Percentiles rank a stretch among this genome's conserved stretches.
Conservation (phyloP, 2,797 vertebrate genomes). For the Argya squamiceps region DNA sequence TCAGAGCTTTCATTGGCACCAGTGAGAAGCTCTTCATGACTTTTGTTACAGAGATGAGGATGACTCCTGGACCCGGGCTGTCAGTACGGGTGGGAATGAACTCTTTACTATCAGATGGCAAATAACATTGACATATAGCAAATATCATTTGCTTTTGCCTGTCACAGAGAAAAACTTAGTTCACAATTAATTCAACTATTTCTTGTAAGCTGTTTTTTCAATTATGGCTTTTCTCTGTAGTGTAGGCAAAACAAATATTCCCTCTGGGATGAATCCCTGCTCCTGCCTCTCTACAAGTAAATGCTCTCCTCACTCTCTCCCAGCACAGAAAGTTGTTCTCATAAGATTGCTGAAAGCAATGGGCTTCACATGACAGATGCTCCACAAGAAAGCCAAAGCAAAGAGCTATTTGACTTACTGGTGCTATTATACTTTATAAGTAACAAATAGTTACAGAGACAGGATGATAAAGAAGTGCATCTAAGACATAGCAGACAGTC, state of each 20-base stretch:
- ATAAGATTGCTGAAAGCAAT: background rate
- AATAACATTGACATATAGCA: background rate
- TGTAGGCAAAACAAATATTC: background rate
- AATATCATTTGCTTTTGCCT: background rate
- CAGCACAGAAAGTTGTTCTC: background rate
- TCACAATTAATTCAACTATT: background rate
- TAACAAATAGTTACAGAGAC: background rate
- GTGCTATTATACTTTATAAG: background rate
- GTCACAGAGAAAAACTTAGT: background rate
- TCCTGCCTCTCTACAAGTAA: background rate
- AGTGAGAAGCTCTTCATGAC: background rate
- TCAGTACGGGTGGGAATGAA: background rate
- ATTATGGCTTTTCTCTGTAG: background rate
- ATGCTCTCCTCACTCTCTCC: background rate
- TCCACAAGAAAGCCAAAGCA: background rate
- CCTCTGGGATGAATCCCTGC: background rate
- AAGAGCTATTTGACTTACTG: background rate
- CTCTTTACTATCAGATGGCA: background rate
- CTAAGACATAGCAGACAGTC: background rate
- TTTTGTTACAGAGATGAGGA: background rate
- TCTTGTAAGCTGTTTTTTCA: background rate
- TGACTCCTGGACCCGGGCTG: background rate
- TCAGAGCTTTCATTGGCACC: background rate
- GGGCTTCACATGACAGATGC: background rate
- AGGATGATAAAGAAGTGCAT: background rate